Evolutionary conservation across 2,113 vertebrate genomes (phyloP).

Genomic region (western clawed frog (Xenopus tropicalis)): DNA sequence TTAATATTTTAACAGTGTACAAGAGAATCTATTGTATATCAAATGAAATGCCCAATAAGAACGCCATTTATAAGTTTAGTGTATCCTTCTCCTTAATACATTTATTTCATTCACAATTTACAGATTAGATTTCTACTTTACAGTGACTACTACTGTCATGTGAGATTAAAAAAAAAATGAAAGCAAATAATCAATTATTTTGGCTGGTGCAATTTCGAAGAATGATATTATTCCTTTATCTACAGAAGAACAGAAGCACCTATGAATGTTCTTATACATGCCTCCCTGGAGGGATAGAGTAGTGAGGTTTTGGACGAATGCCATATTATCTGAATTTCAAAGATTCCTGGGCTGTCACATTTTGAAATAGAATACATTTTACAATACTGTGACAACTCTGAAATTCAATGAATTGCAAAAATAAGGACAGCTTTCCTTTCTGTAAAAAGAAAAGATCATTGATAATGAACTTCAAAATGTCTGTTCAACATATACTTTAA

Average conservation of each 20-base stretch:
- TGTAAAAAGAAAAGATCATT: constrained; percentile 12
- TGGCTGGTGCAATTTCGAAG: background rate
- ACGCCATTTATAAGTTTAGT: too few species aligned
- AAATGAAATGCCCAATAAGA: too few species aligned
- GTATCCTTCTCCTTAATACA: too few species aligned
- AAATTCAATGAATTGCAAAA: constrained; percentile 31
- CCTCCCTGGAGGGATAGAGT: constrained; percentile 10
- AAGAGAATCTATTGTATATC: too few species aligned
- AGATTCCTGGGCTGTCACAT: background rate
- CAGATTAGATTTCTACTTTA: too few species aligned
- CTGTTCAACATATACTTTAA: constrained; percentile 12
- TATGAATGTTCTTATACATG: constrained; percentile 11
- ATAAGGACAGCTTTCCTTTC: constrained; percentile 11
- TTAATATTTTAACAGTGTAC: too few species aligned
- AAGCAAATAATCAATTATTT: constrained; percentile 13
- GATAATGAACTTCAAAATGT: constrained; percentile 5
- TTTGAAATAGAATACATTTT: constrained; percentile 13
- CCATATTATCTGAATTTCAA: constrained; percentile 8
- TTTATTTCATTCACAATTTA: too few species aligned
- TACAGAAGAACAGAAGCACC: constrained; percentile 22
- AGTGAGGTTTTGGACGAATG: constrained; percentile 12
- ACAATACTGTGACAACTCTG: constrained; percentile 9
- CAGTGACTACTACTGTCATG: too few species aligned
- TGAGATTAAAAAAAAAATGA: too few species aligned
- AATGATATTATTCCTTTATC: constrained; percentile 17